phyloP scores from a whole-genome alignment of 1,140 invertebrate species.

The Drosophila malerkotliana region DNA sequence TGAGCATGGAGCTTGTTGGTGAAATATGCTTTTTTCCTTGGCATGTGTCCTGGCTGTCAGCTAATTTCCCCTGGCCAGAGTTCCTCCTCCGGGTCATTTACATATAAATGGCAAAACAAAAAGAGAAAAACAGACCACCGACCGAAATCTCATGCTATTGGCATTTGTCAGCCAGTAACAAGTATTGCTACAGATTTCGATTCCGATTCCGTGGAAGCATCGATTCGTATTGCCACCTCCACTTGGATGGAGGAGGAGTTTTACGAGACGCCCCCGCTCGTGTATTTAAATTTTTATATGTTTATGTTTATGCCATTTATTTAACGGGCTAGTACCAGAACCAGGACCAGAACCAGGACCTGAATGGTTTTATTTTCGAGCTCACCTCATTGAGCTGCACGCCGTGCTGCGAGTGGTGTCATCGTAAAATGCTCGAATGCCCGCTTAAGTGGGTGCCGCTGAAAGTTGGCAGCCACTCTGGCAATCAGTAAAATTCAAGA shows the following conservation, averaged over 20 bases:
- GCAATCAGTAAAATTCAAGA: constrained; percentile 32
- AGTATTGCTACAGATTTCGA: neutral
- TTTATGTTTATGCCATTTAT: constrained; percentile 58
- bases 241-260: constrained; percentile 8
- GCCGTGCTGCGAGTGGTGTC: constrained; percentile 20
- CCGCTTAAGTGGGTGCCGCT: constrained; percentile 62
- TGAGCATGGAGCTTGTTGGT: constrained; percentile 23
- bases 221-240: constrained; percentile 27
- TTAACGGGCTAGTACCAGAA: constrained; percentile 26
- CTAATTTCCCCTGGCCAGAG: constrained; percentile 38
- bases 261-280: constrained; percentile 38
- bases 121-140: constrained; percentile 13
- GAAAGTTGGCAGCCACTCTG: constrained; percentile 20
- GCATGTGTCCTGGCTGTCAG: constrained; percentile 41
- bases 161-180: constrained; percentile 38
- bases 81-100: constrained; percentile 53
- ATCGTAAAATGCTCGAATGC: constrained; percentile 66
- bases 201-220: constrained; percentile 18
- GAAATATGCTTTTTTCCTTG: constrained; percentile 65
- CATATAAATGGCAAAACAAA: constrained; percentile 69
- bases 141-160: constrained; percentile 35
- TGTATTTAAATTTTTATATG: constrained; percentile 61
- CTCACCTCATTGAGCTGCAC: constrained; percentile 32
- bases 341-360: constrained; percentile 9
- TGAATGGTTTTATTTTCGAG: constrained; percentile 36